Evolutionary conservation across 2,888 invertebrate species (phyloP).

Genomic region (Drosophila barbarae): DNA sequence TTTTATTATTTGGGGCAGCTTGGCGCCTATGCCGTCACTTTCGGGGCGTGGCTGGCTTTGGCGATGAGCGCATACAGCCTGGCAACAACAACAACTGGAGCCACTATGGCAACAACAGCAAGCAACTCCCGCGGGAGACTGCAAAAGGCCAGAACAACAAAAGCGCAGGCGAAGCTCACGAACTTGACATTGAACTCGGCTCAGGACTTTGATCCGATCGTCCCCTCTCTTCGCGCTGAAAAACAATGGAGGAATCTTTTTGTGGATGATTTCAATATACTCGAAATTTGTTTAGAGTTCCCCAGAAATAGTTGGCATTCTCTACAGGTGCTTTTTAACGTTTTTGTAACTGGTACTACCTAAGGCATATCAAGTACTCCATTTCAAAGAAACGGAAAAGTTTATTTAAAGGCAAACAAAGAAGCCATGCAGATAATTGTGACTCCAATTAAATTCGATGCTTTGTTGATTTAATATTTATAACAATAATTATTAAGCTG

Average conservation of each 20-base stretch:
- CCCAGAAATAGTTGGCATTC: background rate
- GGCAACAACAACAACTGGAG: conserved; percentile 5
- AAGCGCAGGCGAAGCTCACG: conserved; percentile 32
- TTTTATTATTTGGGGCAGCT: conserved; percentile 13
- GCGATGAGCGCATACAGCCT: conserved; percentile 31
- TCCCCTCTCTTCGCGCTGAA: background rate
- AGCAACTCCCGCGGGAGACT: conserved; percentile 3
- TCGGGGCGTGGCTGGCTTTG: conserved; percentile 52
- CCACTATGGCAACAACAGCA: conserved; percentile 5
- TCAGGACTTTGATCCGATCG: background rate
- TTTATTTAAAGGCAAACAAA: background rate
- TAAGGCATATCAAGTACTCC: background rate
- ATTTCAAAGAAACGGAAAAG: background rate
- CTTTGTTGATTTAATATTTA: background rate
- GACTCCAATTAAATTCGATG: background rate
- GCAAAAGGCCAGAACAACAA: background rate
- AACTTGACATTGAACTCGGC: conserved; percentile 66
- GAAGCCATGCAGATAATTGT: background rate
- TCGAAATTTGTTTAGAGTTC: background rate
- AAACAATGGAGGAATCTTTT: background rate
- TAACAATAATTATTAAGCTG: background rate
- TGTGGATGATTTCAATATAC: background rate
- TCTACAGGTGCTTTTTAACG: background rate
- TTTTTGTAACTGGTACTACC: background rate
- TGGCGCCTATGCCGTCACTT: conserved; percentile 56